phyloP scores from a whole-genome alignment of 2,888 invertebrate species.

The Drosophila conformis region DNA sequence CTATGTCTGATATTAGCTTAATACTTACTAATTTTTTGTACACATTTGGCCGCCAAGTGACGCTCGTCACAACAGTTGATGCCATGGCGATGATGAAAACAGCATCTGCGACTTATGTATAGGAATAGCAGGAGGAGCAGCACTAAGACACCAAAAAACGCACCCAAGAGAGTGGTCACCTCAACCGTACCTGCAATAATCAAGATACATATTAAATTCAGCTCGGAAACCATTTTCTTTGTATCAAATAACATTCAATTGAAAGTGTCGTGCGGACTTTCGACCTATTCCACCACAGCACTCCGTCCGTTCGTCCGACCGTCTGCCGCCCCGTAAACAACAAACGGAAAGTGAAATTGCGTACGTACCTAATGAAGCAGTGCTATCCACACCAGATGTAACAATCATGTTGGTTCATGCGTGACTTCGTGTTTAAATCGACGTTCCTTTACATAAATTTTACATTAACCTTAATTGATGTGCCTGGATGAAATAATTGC shows the following conservation, averaged over 20 bases:
- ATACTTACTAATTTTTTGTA: constrained; percentile 84
- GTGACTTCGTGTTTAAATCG: constrained; percentile 36
- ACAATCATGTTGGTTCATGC: constrained; percentile 84
- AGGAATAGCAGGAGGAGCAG: constrained; percentile 93
- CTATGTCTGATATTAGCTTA: too few relatives aligned
- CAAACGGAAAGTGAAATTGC: constrained; percentile 24
- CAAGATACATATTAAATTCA: not conserved
- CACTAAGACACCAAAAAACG: constrained; percentile 93
- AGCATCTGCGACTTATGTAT: constrained; percentile 93
- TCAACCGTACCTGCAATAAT: constrained; percentile 87
- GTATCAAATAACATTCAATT: constrained; percentile 2
- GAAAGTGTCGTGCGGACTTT: constrained; percentile 8
- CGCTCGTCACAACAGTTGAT: constrained; percentile 88
- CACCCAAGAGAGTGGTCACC: constrained; percentile 95
- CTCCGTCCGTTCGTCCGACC: not conserved
- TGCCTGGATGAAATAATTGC: constrained; percentile 6
- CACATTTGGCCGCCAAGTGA: constrained; percentile 83
- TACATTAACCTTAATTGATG: constrained; percentile 12
- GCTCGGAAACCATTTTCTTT: constrained; percentile 3
- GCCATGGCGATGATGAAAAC: constrained; percentile 87
- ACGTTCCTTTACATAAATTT: constrained; percentile 20
- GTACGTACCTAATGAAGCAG: constrained; percentile 84
- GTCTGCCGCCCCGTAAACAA: constrained; percentile 27
- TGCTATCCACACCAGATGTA: constrained; percentile 85
- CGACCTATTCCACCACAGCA: constrained; percentile 10